Evolutionary conservation across 2,888 invertebrate species (phyloP).

Genomic region (Dicycla oo): DNA sequence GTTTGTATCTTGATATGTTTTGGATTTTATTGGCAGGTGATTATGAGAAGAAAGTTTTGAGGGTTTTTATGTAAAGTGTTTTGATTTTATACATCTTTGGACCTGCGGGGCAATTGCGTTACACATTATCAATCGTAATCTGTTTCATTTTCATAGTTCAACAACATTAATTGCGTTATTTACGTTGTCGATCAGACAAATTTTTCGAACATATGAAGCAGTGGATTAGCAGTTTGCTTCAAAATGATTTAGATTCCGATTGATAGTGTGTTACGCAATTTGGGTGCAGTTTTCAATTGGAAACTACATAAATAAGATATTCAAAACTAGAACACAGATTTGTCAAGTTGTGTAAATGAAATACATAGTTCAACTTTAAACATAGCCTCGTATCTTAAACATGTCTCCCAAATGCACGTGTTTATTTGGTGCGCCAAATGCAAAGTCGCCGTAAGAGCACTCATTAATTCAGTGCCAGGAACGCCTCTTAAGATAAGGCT

Average conservation of each 20-base stretch:
- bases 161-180: no score
- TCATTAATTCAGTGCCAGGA: slow-evolving; percentile 69
- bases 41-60: neutral
- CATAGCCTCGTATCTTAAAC: slow-evolving; percentile 30
- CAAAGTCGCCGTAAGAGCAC: slow-evolving; percentile 62
- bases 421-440: slow-evolving; percentile 60
- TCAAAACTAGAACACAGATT: slow-evolving; percentile 9
- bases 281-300: no score
- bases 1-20: slow-evolving; percentile 19
- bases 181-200: no score
- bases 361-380: slow-evolving; percentile 29
- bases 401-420: slow-evolving; percentile 57
- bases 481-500: slow-evolving; percentile 68
- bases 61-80: neutral
- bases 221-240: no score
- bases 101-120: no score
- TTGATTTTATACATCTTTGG: neutral
- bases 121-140: no score
- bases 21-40: slow-evolving; percentile 1
- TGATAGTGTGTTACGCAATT: no score
- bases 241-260: no score
- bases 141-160: no score
- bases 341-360: slow-evolving; percentile 10
- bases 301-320: neutral
- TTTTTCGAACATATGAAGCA: no score